Evolutionary conservation across 2,888 invertebrate genomes (phyloP), one percentile per base, ranked within the genome.

Genomic region (Acanthosepion lycidas): DNA sequence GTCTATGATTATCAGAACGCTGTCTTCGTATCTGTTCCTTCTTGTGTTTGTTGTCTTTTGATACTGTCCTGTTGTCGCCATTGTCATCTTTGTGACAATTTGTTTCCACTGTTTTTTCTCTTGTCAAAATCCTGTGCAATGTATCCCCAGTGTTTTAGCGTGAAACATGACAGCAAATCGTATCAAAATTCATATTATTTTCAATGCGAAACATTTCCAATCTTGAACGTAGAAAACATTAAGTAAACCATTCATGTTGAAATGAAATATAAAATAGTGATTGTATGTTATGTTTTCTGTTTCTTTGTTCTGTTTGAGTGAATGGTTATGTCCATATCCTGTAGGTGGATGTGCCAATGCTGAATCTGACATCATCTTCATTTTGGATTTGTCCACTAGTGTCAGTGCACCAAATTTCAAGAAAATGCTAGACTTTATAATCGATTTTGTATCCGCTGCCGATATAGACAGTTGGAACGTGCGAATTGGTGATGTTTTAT

Each of bases 321-420:
- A 91, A 28, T 48, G 23, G 42, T 91, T 91, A 91, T 91, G 42
- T 48, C 48, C 23, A 15, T 91, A 48, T 91, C 48, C 91, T 91
- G 4, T 95, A 91, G 91, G 91, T 91, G 91, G 26, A 33, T 91
- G 91, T 91, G 33, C 42, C 91, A 48, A 23, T 91, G 94, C 96
- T 20, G 94, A 95, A 91, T 95, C 96, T 94, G 97, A 97, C 95
- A 95, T 97, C 26, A 96, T 96, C 59, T 96, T 97, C 94, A 95
- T 97, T 51, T 95, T 97, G 94, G 97, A 97, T 94, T 95, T 96
- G 9, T 97, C 97, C n/a, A 96, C 96, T 51, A 96, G 96, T 96
- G 96, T 96, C 91, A 96, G 96, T 53, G 95, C 95, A 78, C 95
- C 95, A n/a, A 96, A 96, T 95, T 96, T 96, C 95, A 49, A 96